Evolutionary conservation across 2,113 vertebrate genomes (phyloP).

Genomic region (Lycaon pictus): DNA sequence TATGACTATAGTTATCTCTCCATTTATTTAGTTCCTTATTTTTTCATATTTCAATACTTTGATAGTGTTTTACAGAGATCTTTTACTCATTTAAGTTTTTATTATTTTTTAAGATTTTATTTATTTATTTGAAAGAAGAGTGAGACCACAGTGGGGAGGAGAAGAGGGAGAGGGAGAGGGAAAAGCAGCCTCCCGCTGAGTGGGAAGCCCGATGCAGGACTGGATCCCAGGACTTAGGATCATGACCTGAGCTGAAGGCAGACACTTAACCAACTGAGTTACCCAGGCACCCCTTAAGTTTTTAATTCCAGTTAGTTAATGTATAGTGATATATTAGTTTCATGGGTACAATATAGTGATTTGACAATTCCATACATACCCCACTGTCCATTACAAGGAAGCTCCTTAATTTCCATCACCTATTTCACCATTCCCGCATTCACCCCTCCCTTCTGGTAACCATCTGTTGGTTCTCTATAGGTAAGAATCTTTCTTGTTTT

Average conservation of each 20-base stretch:
- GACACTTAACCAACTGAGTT: too few relatives aligned
- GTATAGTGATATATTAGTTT: neutral
- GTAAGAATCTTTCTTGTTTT: neutral
- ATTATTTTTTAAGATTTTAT: neutral
- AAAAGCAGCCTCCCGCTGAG: too few relatives aligned
- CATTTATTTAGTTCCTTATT: neutral
- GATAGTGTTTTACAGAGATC: neutral
- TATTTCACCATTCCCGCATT: neutral
- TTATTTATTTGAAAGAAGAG: too few relatives aligned
- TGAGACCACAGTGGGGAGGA: too few relatives aligned
- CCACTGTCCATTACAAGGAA: neutral
- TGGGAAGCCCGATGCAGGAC: too few relatives aligned
- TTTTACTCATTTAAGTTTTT: neutral
- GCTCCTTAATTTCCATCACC: neutral
- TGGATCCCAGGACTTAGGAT: too few relatives aligned
- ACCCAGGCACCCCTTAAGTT: neutral
- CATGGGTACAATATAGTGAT: neutral
- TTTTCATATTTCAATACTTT: slow-evolving; percentile 5
- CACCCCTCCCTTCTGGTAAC: neutral
- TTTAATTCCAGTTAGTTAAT: neutral
- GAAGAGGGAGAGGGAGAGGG: too few relatives aligned
- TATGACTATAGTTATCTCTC: neutral
- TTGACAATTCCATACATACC: neutral
- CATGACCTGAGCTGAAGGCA: too few relatives aligned
- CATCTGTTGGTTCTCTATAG: neutral